A percentile compares a stretch with the other conserved stretches of the same genome.
phyloP scores from a whole-genome alignment of 2,888 invertebrate species.

The Drosophila ustulata region DNA sequence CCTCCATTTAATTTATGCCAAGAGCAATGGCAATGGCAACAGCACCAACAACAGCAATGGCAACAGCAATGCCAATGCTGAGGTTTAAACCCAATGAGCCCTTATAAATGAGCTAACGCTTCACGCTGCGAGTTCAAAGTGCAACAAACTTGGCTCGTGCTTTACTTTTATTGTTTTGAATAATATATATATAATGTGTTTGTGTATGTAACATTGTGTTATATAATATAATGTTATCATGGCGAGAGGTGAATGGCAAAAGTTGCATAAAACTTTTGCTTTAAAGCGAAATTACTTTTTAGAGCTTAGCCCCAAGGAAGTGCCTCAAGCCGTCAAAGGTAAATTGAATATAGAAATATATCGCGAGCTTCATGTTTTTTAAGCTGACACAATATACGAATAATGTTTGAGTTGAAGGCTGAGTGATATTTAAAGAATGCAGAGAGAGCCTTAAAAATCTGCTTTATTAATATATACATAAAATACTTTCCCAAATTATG shows the following conservation, averaged over 20 bases:
- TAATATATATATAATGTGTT: background rate
- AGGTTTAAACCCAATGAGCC: conserved; percentile 32
- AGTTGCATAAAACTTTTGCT: conserved; percentile 14
- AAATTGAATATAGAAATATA: background rate
- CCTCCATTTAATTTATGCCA: conserved; percentile 73
- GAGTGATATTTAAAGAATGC: no score
- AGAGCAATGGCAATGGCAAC: conserved; percentile 62
- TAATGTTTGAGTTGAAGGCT: no score
- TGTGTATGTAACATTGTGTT: background rate
- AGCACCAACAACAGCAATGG: background rate
- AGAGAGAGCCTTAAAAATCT: background rate
- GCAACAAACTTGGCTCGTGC: conserved; percentile 62
- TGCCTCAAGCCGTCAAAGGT: background rate
- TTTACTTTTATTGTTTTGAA: conserved; percentile 42
- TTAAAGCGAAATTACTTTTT: conserved; percentile 3
- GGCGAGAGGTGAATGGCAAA: background rate
- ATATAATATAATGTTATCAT: background rate
- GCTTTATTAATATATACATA: background rate
- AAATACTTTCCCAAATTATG: background rate
- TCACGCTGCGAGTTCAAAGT: conserved; percentile 65
- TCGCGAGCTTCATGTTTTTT: background rate
- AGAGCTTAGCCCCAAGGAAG: conserved; percentile 5
- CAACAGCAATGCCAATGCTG: conserved; percentile 39
- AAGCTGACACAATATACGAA: background rate
- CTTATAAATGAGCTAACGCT: conserved; percentile 36